Evolutionary conservation across 2,888 invertebrate species (phyloP), one percentile per base, ranked within the genome.

Genomic region (Suillia variegata): DNA sequence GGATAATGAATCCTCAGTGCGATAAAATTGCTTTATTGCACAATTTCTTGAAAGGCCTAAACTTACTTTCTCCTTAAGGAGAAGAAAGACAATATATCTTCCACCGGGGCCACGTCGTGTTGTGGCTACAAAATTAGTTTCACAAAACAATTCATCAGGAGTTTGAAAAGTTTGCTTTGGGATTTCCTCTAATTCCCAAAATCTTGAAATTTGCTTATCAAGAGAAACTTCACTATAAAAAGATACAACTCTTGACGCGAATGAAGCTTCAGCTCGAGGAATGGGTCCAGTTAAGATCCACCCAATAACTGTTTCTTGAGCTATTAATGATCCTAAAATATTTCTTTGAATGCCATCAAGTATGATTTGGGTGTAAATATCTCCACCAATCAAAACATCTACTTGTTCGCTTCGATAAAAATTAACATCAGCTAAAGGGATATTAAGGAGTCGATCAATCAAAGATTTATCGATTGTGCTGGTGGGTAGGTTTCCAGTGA

Each of bases 251-350:
- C n/a, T 13, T 13, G 38, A 13, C 10, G 38, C n/a, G n/a, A 4
- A n/a, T n/a, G 10, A 4, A 4, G 38, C 3, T 4, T 4, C n/a
- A 13, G 38, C 20, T 45, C 5, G n/a, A 17, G 24, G 12, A 52
- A n/a, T 22, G 13, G 38, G 38, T 12, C 53, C 38, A 2, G 53
- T 53, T 2, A 53, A 15, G 3, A 38, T 24, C 53, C 53, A 53
- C 22, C 38, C 53, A 22, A 53, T 20, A 2, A 54, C 15, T 8
- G 47, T 45, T 15, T 54, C 26, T 45, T 54, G 54, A 3, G 45
- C 38, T 4, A 38, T 38, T n/a, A 38, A 8, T 18, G 45, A 18
- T 20, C 45, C 45, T 6, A 17, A 18, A 45, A 45, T 13, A 13
- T 18, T 13, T 4, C 45, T 4, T 4, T 45, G 17, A 5, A 20